Evolutionary conservation across 2,888 invertebrate genomes (phyloP), one percentile per base, ranked within the genome.

Genomic region (Conistra vaccinii): DNA sequence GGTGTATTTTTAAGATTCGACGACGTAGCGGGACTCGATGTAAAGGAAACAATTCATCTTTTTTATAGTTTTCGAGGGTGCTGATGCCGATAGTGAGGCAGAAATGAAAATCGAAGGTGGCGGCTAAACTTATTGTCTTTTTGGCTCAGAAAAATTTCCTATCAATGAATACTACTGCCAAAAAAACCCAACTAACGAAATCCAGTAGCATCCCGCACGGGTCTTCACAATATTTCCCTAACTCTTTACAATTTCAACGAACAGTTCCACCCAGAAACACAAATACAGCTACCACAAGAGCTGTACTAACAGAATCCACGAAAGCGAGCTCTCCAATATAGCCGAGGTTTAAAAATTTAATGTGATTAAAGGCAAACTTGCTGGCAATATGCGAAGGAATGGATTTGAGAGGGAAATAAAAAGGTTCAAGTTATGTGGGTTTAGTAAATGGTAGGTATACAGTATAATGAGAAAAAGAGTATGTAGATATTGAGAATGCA

Each of bases 321-420:
- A 73, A 57, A n/a, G 69, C 69, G 73, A 35, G 73, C 79, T 71
- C 78, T 81, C 70, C 26, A 77, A 51, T 29, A 69, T 69, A 80
- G 72, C 80, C 63, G 68, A 70, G 78, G 73, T 86, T 60, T 84
- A 85, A 89, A 89, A 85, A 86, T 89, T 88, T 91, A 87, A 91
- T 89, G 90, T 90, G 89, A 91, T 91, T 90, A 89, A 88, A 90
- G 53, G 82, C 78, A 85, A 87, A 87, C 86, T 83, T 57, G 65
- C 51, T 10, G 7, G 69, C 53, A 62, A 45, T 65, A 42, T 58
- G 67, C 55, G 29, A 58, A 71, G n/a, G 60, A 62, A 65, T 72
- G 71, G 58, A 75, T 77, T 85, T 39, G 35, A 70, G 51, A 62
- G 32, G 14, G 23, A 48, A 61, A 75, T 74, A 67, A 85, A 85